Base-by-base conservation (phyloP, 2,797 vertebrate species). In the Craterocephalus amniculus region DNA sequence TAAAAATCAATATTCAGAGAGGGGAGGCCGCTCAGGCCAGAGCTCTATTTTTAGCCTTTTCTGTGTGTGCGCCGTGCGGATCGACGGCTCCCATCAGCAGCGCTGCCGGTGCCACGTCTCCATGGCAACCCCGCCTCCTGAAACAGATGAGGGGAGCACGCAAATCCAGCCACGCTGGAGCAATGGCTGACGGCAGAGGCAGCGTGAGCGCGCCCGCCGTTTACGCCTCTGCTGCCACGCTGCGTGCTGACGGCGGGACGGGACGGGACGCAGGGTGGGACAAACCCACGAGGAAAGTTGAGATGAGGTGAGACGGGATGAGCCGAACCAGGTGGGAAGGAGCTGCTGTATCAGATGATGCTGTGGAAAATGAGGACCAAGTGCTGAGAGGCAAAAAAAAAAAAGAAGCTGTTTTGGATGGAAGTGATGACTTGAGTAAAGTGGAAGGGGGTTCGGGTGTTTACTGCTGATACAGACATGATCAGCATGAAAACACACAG, bases 161-260 rank as follows among this genome's bases (percentile, higher is more conserved):
- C 87, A 92, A 91, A 89, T 91, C 89, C 35, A 64, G 89, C 91
- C 91, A 93, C 91, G 92, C 88, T 93, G 92, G 92, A 93, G 91
- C 91, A 93, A 93, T 93, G 91, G 91, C 88, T 89, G 91, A 88
- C 52, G 72, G 79, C 78, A 88, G 85, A 64, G 40, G 2, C 67
- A 83, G 85, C 87, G 88, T 78, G 89, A 88, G 90, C 79, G 90
- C 80, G 84, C 89, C 82, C 86, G 87, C 58, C 6, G 56, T 74
- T 71, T 67, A 85, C 87, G 87, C 35, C 60, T 58, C 29, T 36
- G 67, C 61, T 40, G 57, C 69, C 63, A 69, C 55, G 16, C 72
- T 24, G 63, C 76, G 75, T 74, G 83, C 52, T 55, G 45, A 79
- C 81, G 74, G 45, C n/a, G n/a, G n/a, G n/a, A n/a, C n/a, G n/a